Conservation (phyloP, 2,113 vertebrate genomes). For the Microtus pennsylvanicus region DNA sequence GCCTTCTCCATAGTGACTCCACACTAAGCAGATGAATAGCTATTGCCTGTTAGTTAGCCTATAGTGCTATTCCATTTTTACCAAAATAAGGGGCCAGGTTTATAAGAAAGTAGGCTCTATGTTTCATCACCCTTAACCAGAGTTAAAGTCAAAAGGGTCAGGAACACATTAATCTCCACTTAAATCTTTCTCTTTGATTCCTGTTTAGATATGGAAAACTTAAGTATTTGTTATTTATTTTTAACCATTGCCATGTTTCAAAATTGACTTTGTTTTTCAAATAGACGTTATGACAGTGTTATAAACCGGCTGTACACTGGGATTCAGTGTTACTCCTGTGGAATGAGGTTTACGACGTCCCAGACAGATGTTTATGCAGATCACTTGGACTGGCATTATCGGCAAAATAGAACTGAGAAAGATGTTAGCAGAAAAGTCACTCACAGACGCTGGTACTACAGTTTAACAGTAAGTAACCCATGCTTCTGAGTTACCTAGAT, state of each 20-base stretch:
- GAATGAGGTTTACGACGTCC: slow-evolving; percentile 96
- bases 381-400: slow-evolving; percentile 99
- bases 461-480: slow-evolving; percentile 90
- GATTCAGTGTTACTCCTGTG: slow-evolving; percentile 99
- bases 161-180: slow-evolving; percentile 11
- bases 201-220: slow-evolving; percentile 43
- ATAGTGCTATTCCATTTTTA: slow-evolving; percentile 51
- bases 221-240: slow-evolving; percentile 39
- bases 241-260: slow-evolving; percentile 27
- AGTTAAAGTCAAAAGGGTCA: slow-evolving; percentile 8
- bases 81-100: not conserved
- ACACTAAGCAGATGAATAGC: not conserved
- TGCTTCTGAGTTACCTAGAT: not conserved
- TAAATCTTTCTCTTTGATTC: not conserved
- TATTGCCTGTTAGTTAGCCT: slow-evolving; percentile 22
- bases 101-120: not conserved
- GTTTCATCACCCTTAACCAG: slow-evolving; percentile 43
- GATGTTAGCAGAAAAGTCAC: slow-evolving; percentile 97
- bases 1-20: not conserved
- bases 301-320: slow-evolving; percentile 97
- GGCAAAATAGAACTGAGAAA: slow-evolving; percentile 97
- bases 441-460: slow-evolving; percentile 98
- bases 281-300: slow-evolving; percentile 94
- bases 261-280: slow-evolving; percentile 61
- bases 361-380: slow-evolving; percentile 99